These are phyloP conservation scores for Drosophila merina DNA, from an alignment of 2,888 invertebrate genomes.

Conservation along the genomic window DNA sequence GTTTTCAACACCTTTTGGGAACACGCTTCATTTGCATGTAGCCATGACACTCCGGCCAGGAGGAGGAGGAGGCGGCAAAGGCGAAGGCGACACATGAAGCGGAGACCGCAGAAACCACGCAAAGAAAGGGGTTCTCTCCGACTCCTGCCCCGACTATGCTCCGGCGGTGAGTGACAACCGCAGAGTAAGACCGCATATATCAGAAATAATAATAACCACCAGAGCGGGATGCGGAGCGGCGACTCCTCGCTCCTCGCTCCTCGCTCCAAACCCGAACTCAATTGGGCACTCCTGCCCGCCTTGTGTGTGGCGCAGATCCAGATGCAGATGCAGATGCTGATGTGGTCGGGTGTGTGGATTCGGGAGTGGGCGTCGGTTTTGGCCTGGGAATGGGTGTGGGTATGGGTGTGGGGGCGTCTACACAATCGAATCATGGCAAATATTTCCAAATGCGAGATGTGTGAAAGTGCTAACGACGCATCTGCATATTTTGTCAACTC, in stretches of 20 bases:
- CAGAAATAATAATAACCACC: conserved; percentile 75
- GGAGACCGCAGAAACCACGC: conserved; percentile 27
- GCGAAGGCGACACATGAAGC: conserved; percentile 16
- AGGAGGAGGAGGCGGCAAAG: conserved; percentile 1
- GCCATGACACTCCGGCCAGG: conserved; percentile 54
- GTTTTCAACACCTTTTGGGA: conserved; percentile 79
- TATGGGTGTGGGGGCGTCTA: conserved; percentile 20
- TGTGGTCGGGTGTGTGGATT: conserved; percentile 40
- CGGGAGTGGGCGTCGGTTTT: conserved; percentile 4
- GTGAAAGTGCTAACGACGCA: conserved; percentile 64
- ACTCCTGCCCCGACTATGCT: background rate
- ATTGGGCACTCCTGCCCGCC: conserved; percentile 38
- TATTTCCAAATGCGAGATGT: conserved; percentile 51
- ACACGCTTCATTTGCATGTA: conserved; percentile 81
- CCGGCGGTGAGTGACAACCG: conserved; percentile 68
- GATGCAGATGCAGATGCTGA: conserved; percentile 29
- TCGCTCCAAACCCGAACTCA: conserved; percentile 47
- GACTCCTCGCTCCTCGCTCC: conserved; percentile 8
- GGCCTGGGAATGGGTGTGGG: background rate
- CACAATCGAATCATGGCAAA: conserved; percentile 77
- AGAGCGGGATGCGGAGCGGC: conserved; percentile 24
- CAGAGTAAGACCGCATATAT: conserved; percentile 79
- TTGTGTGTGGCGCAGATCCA: conserved; percentile 17
- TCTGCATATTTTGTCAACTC: conserved; percentile 75
- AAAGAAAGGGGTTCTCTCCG: conserved; percentile 14